Conservation (phyloP, 2,888 invertebrate species). For the Melitaea athalia region DNA sequence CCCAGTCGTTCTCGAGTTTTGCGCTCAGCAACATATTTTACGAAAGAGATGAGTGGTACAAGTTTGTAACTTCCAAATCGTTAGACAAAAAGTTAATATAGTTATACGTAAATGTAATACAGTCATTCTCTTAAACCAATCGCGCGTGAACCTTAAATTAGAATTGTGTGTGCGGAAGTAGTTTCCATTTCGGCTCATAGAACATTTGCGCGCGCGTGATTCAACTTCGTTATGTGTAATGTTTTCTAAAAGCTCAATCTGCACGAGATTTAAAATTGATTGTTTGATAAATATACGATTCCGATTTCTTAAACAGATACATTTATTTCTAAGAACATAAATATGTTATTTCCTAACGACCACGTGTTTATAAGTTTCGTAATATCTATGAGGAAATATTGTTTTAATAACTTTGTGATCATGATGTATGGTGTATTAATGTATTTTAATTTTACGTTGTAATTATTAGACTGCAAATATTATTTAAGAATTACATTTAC, state of each 20-base stretch:
- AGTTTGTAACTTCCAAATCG: too few relatives aligned
- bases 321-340: conserved; percentile 2
- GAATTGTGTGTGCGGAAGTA: too few relatives aligned
- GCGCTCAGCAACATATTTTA: too few relatives aligned
- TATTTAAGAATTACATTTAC: not conserved
- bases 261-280: not conserved
- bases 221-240: not conserved
- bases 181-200: too few relatives aligned
- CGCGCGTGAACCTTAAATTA: too few relatives aligned
- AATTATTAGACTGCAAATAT: not conserved
- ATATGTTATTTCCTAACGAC: not conserved
- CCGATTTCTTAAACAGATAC: conserved; percentile 4
- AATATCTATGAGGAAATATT: conserved; percentile 5
- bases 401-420: conserved; percentile 3
- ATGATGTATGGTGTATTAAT: not conserved
- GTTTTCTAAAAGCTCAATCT: not conserved
- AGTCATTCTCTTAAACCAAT: too few relatives aligned
- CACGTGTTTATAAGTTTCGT: not conserved
- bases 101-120: too few relatives aligned
- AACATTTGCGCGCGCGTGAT: not conserved
- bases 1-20: too few relatives aligned
- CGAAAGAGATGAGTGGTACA: too few relatives aligned
- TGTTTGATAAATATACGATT: conserved; percentile 5
- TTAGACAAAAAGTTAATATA: too few relatives aligned
- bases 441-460: not conserved